phyloP scores from a whole-genome alignment of 2,888 invertebrate genomes.

The Unio pictorum region DNA sequence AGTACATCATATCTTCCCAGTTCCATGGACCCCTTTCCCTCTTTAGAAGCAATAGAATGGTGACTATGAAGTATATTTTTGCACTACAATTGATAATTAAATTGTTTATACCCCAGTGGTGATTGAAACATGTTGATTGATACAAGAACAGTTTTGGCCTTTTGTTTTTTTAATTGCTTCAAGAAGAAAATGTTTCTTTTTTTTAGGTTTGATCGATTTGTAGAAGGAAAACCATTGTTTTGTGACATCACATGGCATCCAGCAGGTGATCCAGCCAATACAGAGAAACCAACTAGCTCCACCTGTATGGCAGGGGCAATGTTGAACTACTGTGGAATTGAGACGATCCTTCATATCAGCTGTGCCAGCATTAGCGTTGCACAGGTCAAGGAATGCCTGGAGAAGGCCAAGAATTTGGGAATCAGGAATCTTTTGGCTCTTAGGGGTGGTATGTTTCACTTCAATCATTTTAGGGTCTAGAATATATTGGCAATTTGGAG shows the following conservation, averaged over 20 bases:
- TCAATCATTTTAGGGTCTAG: no score
- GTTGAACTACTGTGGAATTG: conserved; percentile 75
- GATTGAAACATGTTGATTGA: no score
- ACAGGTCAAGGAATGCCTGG: conserved; percentile 73
- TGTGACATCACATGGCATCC: conserved; percentile 78
- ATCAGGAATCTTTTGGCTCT: conserved; percentile 82
- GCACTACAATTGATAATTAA: no score
- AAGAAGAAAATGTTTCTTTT: neutral
- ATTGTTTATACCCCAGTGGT: no score
- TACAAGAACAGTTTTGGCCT: no score
- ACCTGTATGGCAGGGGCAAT: conserved; percentile 75
- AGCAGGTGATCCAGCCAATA: conserved; percentile 74
- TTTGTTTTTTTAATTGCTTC: no score
- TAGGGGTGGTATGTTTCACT: conserved; percentile 79
- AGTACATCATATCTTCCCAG: no score
- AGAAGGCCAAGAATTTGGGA: conserved; percentile 76
- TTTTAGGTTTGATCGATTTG: conserved; percentile 74
- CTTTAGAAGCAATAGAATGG: no score
- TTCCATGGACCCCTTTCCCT: no score
- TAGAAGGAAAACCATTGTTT: conserved; percentile 75
- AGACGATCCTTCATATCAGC: conserved; percentile 77
- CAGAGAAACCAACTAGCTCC: conserved; percentile 75
- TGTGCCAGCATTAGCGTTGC: conserved; percentile 73
- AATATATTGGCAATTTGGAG: no score
- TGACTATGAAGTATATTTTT: no score